A percentile compares a stretch with the other conserved stretches of the same genome.
Conservation (phyloP, 1,140 invertebrate species). For the Saxidomus purpurata region DNA sequence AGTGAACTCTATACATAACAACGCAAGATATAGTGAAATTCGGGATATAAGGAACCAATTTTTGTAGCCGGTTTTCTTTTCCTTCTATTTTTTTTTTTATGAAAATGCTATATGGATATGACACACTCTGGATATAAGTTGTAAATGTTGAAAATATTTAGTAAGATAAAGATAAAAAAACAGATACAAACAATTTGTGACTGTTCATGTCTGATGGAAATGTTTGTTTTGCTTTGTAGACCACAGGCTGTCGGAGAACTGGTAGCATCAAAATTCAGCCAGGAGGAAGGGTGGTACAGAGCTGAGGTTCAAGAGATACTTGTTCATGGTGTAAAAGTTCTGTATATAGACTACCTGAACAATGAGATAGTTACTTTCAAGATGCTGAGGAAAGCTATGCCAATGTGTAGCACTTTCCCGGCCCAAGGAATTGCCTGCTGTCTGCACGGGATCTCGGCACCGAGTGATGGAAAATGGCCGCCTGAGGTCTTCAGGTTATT, state of each 20-base stretch:
- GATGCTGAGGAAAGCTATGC: not conserved
- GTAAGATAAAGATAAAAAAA: too few relatives aligned
- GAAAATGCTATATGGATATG: too few relatives aligned
- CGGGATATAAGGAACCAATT: too few relatives aligned
- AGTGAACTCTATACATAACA: too few relatives aligned
- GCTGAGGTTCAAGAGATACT: constrained; percentile 54
- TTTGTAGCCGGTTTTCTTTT: too few relatives aligned
- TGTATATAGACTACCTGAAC: constrained; percentile 57
- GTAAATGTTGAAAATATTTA: too few relatives aligned
- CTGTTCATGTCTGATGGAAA: too few relatives aligned
- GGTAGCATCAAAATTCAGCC: constrained; percentile 41
- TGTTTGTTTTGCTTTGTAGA: constrained; percentile 33
- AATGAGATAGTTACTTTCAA: constrained; percentile 4
- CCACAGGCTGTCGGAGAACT: constrained; percentile 50
- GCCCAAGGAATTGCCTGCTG: constrained; percentile 14
- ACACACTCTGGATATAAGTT: too few relatives aligned
- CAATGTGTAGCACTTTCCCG: not conserved
- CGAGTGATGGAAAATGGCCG: constrained; percentile 4
- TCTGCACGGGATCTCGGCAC: not conserved
- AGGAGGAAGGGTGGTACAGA: constrained; percentile 51
- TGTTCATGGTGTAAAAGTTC: not conserved
- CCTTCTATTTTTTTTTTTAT: too few relatives aligned
- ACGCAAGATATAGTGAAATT: too few relatives aligned
- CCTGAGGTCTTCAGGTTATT: not conserved
- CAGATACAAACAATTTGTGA: too few relatives aligned